phyloP scores from a whole-genome alignment of 2,797 vertebrate genomes.

The Potorous gilbertii region DNA sequence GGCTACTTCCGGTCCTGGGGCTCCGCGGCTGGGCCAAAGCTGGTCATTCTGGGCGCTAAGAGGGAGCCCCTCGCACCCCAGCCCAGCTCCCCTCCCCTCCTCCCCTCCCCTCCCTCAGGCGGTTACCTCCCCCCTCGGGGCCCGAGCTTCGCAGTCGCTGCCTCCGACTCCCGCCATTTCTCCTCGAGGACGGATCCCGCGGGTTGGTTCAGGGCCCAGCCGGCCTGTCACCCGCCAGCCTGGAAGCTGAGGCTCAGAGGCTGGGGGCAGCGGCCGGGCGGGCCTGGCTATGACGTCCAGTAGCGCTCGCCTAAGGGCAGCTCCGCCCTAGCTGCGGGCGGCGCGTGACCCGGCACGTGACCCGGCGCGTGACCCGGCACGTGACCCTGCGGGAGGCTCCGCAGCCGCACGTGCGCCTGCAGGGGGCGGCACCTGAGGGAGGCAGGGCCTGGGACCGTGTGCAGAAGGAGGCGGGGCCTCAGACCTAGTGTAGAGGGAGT shows the following conservation, averaged over 20 bases:
- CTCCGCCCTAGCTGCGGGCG: not conserved
- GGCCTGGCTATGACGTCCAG: not conserved
- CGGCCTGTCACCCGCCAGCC: not conserved
- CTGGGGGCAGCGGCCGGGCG: not conserved
- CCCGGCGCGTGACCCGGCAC: too few relatives aligned
- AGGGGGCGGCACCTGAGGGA: too few relatives aligned
- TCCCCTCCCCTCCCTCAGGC: not conserved
- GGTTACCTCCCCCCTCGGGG: not conserved
- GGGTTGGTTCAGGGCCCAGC: not conserved
- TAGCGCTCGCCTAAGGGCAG: not conserved
- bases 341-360: not conserved
- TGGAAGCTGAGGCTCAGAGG: not conserved
- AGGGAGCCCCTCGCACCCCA: too few relatives aligned
- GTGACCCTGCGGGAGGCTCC: too few relatives aligned
- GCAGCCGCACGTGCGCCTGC: too few relatives aligned
- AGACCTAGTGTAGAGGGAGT: not conserved
- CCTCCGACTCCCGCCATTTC: not conserved
- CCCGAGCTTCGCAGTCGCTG: fast-evolving
- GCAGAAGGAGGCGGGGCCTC: too few relatives aligned
- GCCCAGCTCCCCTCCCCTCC: too few relatives aligned
- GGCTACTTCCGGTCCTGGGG: too few relatives aligned
- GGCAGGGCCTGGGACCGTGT: too few relatives aligned
- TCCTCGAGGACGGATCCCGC: not conserved
- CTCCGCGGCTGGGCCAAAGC: not conserved
- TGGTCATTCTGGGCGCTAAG: too few relatives aligned